Percentiles rank a stretch among this genome's conserved stretches.
Evolutionary conservation across 2,797 vertebrate species (phyloP).

Genomic region (Allobates femoralis): DNA sequence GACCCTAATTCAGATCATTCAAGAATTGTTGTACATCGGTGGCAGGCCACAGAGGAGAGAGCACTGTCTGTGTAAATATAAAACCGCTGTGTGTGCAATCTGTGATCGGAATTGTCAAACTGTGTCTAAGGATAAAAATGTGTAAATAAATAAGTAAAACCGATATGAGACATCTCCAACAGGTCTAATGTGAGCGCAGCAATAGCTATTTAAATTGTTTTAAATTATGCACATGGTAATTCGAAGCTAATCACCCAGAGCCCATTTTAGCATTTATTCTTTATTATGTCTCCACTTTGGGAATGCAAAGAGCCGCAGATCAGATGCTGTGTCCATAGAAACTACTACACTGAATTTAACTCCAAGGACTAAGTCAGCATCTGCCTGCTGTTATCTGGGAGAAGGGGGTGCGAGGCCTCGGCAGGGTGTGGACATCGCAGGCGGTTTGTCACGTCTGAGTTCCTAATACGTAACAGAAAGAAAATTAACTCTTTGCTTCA

Average conservation of each 20-base stretch:
- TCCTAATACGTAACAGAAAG: neutral
- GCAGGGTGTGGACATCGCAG: conserved; percentile 27
- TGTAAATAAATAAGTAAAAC: conserved; percentile 46
- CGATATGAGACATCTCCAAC: conserved; percentile 50
- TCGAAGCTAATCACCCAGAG: conserved; percentile 61
- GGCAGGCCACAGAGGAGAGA: neutral
- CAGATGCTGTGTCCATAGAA: conserved; percentile 61
- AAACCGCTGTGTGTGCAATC: neutral
- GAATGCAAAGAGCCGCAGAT: conserved; percentile 60
- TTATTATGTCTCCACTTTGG: conserved; percentile 61
- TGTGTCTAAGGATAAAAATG: conserved; percentile 37
- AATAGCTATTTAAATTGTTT: conserved; percentile 62
- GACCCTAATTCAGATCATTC: neutral
- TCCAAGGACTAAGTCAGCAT: conserved; percentile 57
- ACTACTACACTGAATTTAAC: conserved; percentile 59
- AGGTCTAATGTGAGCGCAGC: conserved; percentile 60
- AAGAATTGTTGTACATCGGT: neutral
- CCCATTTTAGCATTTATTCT: conserved; percentile 62
- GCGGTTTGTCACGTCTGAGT: conserved; percentile 21
- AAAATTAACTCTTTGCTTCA: conserved; percentile 24
- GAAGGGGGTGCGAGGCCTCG: conserved; percentile 13
- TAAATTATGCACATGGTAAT: conserved; percentile 64
- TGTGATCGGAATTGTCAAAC: conserved; percentile 29
- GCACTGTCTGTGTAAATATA: neutral
- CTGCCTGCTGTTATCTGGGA: conserved; percentile 25